Base-by-base conservation (phyloP, 2,888 invertebrate genomes). In the Stenoptilia bipunctidactyla region DNA sequence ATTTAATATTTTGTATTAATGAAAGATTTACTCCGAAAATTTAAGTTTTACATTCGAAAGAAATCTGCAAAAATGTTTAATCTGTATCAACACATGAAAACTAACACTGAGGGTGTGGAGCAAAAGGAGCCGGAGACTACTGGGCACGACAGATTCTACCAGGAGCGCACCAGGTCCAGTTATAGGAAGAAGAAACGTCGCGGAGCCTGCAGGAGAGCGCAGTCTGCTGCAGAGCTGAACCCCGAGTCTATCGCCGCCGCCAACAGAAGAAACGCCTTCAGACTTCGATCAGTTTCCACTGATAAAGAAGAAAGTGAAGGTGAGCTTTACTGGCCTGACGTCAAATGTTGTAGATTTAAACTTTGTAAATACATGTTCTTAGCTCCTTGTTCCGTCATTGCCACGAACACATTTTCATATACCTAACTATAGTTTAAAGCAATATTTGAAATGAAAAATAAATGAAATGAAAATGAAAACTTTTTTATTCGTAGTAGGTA, bases 111-210 rank as follows among this genome's bases (percentile, higher is more conserved):
- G 12, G 83, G 77, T 2, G 88, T 77, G 52, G 86, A 83, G 15
- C 75, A 63, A 48, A 86, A 72, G 46, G 85, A 76, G 49, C 66
- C 85, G 0, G 88, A 89, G 55, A 89, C 90, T 1, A 93, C 92
- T 5, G 93, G 93, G 0, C 93, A 93, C 55, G 93, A 93, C 56
- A 84, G 92, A 52, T 93, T 92, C 63, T 92, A 91, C 55, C 90
- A 91, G 58, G 89, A 90, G 42, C 58, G 91, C 1, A 84, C 88
- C 0, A 61, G 84, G 44, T 70, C 80, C 0, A 84, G 76, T 40
- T 84, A 79, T 15, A 70, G 76, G 55, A 82, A 83, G 66, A 85
- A 82, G 61, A 86, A 87, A 61, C 85, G 80, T 34, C 82, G 79
- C 25, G 86, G 86, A 12, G 85, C 87, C n/a, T 85, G 89, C 44